phyloP scores from a whole-genome alignment of 2,797 vertebrate genomes.

The Heterohyrax brucei region DNA sequence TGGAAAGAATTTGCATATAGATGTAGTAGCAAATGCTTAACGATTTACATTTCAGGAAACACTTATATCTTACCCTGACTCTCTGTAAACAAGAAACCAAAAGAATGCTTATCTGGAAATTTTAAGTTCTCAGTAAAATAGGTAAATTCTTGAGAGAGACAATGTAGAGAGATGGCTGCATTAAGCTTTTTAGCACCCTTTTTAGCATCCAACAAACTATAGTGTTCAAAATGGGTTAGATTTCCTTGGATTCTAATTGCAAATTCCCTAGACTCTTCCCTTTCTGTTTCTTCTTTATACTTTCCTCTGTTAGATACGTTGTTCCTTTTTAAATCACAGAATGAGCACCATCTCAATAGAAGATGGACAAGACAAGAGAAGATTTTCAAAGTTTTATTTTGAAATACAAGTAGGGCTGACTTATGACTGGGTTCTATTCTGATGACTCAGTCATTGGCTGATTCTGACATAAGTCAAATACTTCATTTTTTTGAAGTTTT shows the following conservation, averaged over 20 bases:
- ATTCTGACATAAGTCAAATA: neutral
- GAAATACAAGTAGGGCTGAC: neutral
- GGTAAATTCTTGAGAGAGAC: neutral
- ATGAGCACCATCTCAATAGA: neutral
- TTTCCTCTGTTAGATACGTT: neutral
- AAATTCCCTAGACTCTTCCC: neutral
- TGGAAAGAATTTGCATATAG: neutral
- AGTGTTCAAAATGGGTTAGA: neutral
- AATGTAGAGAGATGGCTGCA: neutral
- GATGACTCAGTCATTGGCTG: neutral
- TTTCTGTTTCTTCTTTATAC: conserved; percentile 53
- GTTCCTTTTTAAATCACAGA: conserved; percentile 5
- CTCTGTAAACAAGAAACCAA: conserved; percentile 56
- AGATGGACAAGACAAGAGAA: neutral
- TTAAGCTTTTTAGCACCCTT: neutral
- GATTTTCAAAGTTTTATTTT: neutral
- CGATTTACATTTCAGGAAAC: conserved; percentile 29
- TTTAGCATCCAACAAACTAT: neutral
- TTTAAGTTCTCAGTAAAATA: neutral
- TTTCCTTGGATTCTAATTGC: conserved; percentile 45
- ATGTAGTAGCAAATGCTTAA: conserved; percentile 40
- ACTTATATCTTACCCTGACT: conserved; percentile 3
- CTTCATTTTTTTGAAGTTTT: neutral
- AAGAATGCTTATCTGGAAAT: conserved; percentile 50
- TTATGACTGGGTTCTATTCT: neutral